A percentile compares a stretch with the other conserved stretches of the same genome.
These are phyloP conservation scores for Sebastolobus alascanus DNA, from an alignment of 2,797 vertebrate genomes.

Conservation along the genomic window DNA sequence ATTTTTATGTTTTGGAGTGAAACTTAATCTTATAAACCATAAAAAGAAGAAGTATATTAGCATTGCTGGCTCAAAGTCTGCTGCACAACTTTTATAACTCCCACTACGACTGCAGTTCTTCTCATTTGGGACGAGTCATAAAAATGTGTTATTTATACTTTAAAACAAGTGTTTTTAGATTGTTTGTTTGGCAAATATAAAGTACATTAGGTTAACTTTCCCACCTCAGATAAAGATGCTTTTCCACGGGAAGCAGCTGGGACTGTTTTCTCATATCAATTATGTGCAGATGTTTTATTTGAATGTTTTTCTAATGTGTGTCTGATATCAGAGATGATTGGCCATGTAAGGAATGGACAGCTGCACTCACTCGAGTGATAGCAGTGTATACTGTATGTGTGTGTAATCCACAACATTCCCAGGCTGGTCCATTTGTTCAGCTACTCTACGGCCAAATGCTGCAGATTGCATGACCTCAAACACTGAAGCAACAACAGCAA, in stretches of 20 bases:
- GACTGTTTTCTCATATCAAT: not conserved
- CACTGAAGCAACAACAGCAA: not conserved
- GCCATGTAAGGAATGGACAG: conserved; percentile 20
- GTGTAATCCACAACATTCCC: conserved; percentile 8
- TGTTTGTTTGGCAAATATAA: no score
- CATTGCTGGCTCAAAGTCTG: not conserved
- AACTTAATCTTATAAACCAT: not conserved
- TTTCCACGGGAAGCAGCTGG: not conserved
- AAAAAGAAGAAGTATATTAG: not conserved
- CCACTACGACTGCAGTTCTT: not conserved
- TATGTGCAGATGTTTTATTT: not conserved
- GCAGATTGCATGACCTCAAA: not conserved
- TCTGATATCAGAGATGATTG: not conserved
- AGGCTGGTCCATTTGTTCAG: conserved; percentile 21
- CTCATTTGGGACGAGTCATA: not conserved
- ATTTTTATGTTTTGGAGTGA: not conserved
- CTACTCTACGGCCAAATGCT: conserved; percentile 1
- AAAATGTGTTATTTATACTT: not conserved
- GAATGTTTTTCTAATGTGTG: not conserved
- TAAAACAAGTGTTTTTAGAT: not conserved
- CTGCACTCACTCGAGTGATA: not conserved
- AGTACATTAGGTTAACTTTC: not conserved
- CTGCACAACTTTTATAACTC: not conserved
- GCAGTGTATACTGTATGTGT: not conserved
- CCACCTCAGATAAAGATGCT: not conserved